Percentiles rank a stretch among this genome's conserved stretches.
Evolutionary conservation across 2,797 vertebrate species (phyloP).

Genomic region (Eremophila alpestris): DNA sequence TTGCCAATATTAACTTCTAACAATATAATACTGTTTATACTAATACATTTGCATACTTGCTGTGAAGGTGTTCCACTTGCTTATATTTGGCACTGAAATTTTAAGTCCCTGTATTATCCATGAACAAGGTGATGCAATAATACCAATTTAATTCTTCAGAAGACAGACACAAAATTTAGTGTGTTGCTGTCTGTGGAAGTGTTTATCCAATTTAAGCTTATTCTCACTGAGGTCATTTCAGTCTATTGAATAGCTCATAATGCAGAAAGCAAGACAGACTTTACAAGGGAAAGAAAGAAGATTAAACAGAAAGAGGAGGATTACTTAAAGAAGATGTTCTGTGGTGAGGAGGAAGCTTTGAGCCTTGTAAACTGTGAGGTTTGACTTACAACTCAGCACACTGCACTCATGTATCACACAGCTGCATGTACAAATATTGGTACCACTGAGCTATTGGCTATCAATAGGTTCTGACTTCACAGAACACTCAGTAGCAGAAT

Average conservation of each 20-base stretch:
- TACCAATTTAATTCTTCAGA: background rate
- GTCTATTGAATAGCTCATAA: conserved; percentile 34
- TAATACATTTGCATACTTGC: background rate
- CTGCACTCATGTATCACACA: background rate
- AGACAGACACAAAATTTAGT: background rate
- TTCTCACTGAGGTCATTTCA: conserved; percentile 51
- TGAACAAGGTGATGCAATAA: background rate
- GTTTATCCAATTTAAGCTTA: conserved; percentile 57
- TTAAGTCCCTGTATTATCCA: background rate
- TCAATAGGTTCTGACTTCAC: background rate
- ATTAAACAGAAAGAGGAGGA: conserved; percentile 52
- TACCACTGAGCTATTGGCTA: background rate
- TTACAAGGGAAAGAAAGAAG: conserved; percentile 52
- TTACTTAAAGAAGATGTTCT: conserved; percentile 51
- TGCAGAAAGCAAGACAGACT: conserved; percentile 20
- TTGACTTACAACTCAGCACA: background rate
- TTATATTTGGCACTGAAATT: background rate
- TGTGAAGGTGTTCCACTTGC: background rate
- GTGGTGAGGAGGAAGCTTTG: background rate
- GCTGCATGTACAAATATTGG: background rate
- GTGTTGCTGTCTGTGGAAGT: background rate
- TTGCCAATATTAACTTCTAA: background rate
- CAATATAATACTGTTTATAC: background rate
- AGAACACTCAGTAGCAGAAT: background rate
- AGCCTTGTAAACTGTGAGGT: background rate